Base-by-base conservation (phyloP, 1,140 invertebrate genomes). In the Melipona quadrifasciata region DNA sequence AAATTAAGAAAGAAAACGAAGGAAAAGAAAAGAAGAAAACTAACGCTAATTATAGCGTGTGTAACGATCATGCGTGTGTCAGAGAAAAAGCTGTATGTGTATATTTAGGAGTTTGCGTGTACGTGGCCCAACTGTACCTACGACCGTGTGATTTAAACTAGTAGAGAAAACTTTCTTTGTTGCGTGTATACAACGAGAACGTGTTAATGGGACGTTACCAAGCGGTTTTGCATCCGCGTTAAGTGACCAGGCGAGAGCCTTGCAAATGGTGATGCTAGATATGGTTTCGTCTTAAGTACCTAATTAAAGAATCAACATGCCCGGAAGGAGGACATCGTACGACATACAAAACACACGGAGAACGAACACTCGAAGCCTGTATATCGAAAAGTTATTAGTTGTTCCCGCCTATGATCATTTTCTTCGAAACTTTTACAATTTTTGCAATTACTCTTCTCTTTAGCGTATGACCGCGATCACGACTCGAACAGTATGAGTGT, bases 151-250 rank as follows among this genome's bases (percentile, higher is more conserved):
- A 80, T 75, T 87, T 61, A 72, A 34, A 73, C 76, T 47, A 8
- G 77, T 78, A 74, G 57, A 86, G 70, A 17, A 11, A 82, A 89
- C 82, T 78, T 73, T 88, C 80, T 78, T 80, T 88, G 81, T 92
- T 90, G 89, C 88, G 84, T 88, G 91, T 89, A 89, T 89, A 93
- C 91, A 89, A 92, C 91, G 91, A 92, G 67, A 89, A 90, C 84
- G 88, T 89, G 90, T 92, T 90, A 89, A 92, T 84, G 91, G 86
- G 77, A 91, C 86, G 78, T 89, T 89, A 84, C 77, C 78, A 68
- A 84, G 65, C 85, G 80, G 58, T 65, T 70, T 81, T 86, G 87
- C 88, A 61, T 86, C 74, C 34, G 78, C 81, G 67, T 80, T 75
- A 51, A 84, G 77, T 84, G 81, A 89, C 55, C 80, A 79, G 72